phyloP scores from a whole-genome alignment of 2,113 vertebrate species.

The Plecturocebus donacophilus region DNA sequence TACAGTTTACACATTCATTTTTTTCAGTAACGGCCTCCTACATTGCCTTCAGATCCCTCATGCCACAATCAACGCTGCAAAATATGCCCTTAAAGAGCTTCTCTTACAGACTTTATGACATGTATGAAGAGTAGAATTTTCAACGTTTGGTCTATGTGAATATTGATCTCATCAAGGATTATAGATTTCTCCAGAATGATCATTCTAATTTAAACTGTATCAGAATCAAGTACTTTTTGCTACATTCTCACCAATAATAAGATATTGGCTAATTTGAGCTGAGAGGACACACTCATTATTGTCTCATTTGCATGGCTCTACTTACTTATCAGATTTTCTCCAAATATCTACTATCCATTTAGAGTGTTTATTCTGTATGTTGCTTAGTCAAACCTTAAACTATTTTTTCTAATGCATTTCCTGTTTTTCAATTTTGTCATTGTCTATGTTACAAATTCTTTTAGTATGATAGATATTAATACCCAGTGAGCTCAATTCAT shows the following conservation, averaged over 20 bases:
- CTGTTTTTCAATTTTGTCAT: not conserved
- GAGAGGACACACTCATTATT: not conserved
- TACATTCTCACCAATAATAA: constrained; percentile 11
- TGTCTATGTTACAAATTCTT: not conserved
- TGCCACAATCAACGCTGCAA: not conserved
- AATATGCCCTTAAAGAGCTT: not conserved
- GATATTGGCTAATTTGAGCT: not conserved
- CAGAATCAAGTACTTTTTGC: not conserved
- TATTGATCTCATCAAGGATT: not conserved
- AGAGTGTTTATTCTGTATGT: not conserved
- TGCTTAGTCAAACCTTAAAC: not conserved
- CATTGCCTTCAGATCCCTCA: not conserved
- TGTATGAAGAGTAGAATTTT: not conserved
- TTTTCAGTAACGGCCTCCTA: not conserved
- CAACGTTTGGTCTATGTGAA: not conserved
- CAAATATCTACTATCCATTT: not conserved
- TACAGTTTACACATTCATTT: not conserved
- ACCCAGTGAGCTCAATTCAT: not conserved
- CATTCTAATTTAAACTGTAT: not conserved
- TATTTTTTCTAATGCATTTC: not conserved
- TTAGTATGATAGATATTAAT: not conserved
- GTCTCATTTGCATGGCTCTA: not conserved
- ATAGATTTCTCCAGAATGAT: not conserved
- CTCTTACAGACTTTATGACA: not conserved
- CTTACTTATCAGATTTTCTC: not conserved